Base-by-base conservation (phyloP, 1,140 invertebrate species). In the Tetramorium simillimum region DNA sequence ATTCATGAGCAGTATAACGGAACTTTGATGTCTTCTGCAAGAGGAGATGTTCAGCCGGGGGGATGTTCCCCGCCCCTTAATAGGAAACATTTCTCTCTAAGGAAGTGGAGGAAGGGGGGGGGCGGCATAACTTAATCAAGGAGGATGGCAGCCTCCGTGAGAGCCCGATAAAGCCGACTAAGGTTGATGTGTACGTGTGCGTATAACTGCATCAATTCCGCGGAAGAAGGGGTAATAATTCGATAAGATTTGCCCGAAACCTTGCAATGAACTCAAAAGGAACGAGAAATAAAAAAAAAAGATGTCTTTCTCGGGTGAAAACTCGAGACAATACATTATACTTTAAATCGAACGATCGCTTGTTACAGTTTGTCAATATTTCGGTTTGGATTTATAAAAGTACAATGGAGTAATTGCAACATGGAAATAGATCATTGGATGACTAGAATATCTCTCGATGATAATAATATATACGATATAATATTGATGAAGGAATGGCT, bases 121-220 rank as follows among this genome's bases (percentile, higher is more conserved):
- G 88, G 88, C 90, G 91, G 89, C 89, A 89, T 94, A 94, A 94
- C 91, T 94, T 92, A 93, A 95, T 95, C 93, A 94, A 92, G 91
- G 87, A 92, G 91, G 87, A 92, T 92, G 84, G 91, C 88, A 91
- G 90, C 69, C 86, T 89, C 51, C 63, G 69, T 69, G 40, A 60
- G 84, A 92, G 81, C 88, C 89, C 85, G 89, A 88, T 89, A 85
- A 90, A 93, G 72, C 89, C 88, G 88, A 89, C 65, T 18, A 28
- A 78, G 62, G 90, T 91, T 90, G 81, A 85, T 69, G 40, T 80
- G 46, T 65, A 60, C 56, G 37, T 24, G 77, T 72, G 62, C 85
- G 70, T 85, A 86, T 88, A 88, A 89, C 87, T 86, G 82, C 88
- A 73, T 53, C 2, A 65, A 24, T 53, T 87, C 51, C 58, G 51